These are phyloP conservation scores for Anolis apletophallus DNA, from an alignment of 2,797 vertebrate species.

Conservation along the genomic window DNA sequence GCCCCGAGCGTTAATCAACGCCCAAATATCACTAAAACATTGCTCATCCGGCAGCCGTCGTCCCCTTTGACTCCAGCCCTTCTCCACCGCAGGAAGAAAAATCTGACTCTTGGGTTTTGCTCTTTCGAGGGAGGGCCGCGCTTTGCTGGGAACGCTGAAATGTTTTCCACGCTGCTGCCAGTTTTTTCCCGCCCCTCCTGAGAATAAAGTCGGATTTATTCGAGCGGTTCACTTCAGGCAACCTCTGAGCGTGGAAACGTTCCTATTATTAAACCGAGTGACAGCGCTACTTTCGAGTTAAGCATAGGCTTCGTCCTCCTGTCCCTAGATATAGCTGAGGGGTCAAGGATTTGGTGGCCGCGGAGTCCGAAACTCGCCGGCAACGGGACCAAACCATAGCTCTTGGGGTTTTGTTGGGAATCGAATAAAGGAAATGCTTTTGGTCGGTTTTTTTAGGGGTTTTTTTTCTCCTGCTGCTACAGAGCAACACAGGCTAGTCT, in stretches of 20 bases:
- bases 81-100: background rate
- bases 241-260: background rate
- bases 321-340: background rate
- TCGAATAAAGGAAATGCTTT: constrained; percentile 1
- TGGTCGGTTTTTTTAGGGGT: background rate
- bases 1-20: background rate
- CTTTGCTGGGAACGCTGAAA: background rate
- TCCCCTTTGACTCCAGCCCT: background rate
- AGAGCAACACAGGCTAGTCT: background rate
- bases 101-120: background rate
- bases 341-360: background rate
- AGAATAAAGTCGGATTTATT: background rate
- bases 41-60: background rate
- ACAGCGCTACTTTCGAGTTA: background rate
- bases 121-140: background rate
- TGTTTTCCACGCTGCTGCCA: background rate
- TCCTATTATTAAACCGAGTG: background rate
- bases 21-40: background rate
- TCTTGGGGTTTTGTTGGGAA: background rate
- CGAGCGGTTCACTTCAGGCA: background rate
- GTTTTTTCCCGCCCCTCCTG: background rate
- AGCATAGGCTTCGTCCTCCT: background rate
- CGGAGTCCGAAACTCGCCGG: background rate
- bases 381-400: background rate
- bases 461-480: background rate